A percentile compares a stretch with the other conserved stretches of the same genome.
phyloP scores from a whole-genome alignment of 2,113 vertebrate genomes.

The Okapia johnstoni region DNA sequence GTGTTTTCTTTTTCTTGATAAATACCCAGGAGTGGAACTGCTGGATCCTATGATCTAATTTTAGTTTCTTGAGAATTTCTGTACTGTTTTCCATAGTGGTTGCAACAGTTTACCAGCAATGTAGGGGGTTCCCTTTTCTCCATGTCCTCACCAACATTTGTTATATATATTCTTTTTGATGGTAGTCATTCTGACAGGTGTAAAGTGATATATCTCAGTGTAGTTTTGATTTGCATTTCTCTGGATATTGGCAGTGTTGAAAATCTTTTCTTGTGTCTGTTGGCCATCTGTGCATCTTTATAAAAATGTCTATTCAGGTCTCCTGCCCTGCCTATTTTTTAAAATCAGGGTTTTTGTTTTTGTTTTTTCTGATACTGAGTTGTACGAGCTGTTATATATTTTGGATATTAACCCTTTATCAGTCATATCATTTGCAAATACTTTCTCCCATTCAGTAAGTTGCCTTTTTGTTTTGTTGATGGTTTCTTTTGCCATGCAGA shows the following conservation, averaged over 20 bases:
- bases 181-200: neutral
- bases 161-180: neutral
- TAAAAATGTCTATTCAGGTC: neutral
- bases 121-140: neutral
- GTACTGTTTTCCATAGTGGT: neutral
- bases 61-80: neutral
- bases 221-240: neutral
- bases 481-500: neutral
- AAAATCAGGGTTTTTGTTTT: neutral
- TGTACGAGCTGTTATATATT: neutral
- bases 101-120: neutral
- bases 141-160: neutral
- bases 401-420: neutral
- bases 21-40: neutral
- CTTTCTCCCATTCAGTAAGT: neutral
- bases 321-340: neutral
- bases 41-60: neutral
- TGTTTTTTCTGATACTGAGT: neutral
- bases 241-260: neutral
- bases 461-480: neutral
- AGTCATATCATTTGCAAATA: neutral
- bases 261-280: neutral
- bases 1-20: neutral
- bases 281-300: neutral
- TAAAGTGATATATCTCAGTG: neutral